phyloP scores from a whole-genome alignment of 2,888 invertebrate genomes.

The Homarus gammarus region DNA sequence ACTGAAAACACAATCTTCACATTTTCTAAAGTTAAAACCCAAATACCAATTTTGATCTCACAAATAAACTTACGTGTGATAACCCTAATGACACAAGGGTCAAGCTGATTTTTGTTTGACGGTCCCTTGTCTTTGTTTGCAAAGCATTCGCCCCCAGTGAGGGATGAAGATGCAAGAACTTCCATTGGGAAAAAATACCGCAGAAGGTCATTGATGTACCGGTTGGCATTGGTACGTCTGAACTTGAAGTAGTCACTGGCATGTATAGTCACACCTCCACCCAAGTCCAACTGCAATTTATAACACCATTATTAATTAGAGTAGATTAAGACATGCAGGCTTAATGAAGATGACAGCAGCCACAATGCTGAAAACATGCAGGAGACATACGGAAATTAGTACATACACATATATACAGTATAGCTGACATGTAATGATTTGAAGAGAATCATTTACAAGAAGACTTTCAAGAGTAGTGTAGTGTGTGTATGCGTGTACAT shows the following conservation, averaged over 20 bases:
- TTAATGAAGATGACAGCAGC: no score
- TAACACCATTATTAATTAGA: background rate
- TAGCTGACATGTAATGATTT: no score
- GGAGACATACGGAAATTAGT: background rate
- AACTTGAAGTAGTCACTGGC: constrained; percentile 73
- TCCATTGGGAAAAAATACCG: constrained; percentile 74
- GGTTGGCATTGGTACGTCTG: constrained; percentile 74
- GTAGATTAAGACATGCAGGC: no score
- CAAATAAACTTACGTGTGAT: constrained; percentile 75
- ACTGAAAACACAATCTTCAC: no score
- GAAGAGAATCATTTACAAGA: no score
- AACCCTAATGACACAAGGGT: constrained; percentile 73
- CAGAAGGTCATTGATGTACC: constrained; percentile 75
- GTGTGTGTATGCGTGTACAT: no score
- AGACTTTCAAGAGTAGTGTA: no score
- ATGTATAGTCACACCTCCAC: constrained; percentile 68
- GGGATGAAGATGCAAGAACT: constrained; percentile 73
- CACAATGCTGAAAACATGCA: no score
- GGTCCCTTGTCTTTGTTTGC: constrained; percentile 74
- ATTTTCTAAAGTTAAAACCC: no score
- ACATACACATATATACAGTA: no score
- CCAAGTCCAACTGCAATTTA: constrained; percentile 70
- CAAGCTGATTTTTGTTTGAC: constrained; percentile 74
- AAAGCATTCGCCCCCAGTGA: constrained; percentile 75
- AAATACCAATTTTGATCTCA: no score